phyloP scores from a whole-genome alignment of 2,888 invertebrate genomes.

The Phania funesta region DNA sequence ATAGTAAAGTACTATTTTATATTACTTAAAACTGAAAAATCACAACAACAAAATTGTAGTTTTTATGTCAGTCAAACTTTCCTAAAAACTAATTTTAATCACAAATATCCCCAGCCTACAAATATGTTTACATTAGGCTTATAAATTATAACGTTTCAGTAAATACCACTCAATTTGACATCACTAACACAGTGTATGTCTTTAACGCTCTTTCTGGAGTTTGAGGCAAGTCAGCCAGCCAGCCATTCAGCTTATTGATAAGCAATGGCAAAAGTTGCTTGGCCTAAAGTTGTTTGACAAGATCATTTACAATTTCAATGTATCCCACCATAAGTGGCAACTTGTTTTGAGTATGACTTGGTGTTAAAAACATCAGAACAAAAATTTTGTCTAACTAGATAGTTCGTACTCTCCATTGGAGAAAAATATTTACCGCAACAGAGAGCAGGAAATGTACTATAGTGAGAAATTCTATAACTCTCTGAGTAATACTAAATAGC shows the following conservation, averaged over 20 bases:
- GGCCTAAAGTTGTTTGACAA: slow-evolving; percentile 72
- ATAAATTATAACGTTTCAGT: background rate
- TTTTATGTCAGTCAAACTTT: too few relatives aligned
- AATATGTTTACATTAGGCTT: background rate
- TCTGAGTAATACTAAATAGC: slow-evolving; percentile 1
- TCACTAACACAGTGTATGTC: slow-evolving; percentile 27
- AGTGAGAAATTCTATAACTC: slow-evolving; percentile 3
- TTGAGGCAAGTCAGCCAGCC: slow-evolving; percentile 39
- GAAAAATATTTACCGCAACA: slow-evolving; percentile 7
- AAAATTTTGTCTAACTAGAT: slow-evolving; percentile 46
- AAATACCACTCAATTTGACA: background rate
- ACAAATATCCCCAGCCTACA: too few relatives aligned
- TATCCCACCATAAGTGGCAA: slow-evolving; percentile 74
- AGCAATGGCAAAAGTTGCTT: slow-evolving; percentile 60
- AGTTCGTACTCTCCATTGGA: background rate
- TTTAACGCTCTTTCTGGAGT: slow-evolving; percentile 52
- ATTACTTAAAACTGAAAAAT: too few relatives aligned
- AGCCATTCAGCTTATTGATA: background rate
- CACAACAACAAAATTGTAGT: too few relatives aligned
- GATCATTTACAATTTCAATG: slow-evolving; percentile 71
- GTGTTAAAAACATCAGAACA: slow-evolving; percentile 61
- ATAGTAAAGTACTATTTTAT: too few relatives aligned
- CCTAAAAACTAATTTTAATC: too few relatives aligned
- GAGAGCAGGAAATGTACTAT: slow-evolving; percentile 16
- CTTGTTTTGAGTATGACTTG: slow-evolving; percentile 70